Conservation (phyloP, 2,797 vertebrate genomes). For the Chelmon rostratus region DNA sequence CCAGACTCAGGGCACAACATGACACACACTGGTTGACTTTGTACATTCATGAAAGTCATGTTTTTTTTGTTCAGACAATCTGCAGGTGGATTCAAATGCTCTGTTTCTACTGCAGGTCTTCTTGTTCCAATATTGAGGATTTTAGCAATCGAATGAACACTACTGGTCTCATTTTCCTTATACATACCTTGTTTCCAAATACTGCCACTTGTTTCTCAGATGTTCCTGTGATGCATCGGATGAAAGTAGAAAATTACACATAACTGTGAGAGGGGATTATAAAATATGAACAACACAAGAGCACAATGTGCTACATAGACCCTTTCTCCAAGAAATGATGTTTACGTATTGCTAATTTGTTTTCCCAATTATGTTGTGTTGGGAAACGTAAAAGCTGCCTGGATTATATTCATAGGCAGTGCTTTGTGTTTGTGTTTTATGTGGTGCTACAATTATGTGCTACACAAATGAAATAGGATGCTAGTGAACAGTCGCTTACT, state of each 20-base stretch:
- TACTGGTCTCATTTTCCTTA: not conserved
- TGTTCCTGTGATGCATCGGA: not conserved
- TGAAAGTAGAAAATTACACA: constrained; percentile 3
- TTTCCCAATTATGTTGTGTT: not conserved
- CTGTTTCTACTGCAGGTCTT: not conserved
- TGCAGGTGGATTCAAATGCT: not conserved
- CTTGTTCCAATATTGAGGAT: not conserved
- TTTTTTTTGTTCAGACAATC: not conserved
- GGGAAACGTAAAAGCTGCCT: not conserved
- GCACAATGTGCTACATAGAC: not conserved
- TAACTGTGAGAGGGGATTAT: not conserved
- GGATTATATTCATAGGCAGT: not conserved
- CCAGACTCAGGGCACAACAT: not conserved
- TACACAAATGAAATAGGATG: not conserved
- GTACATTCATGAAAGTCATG: not conserved
- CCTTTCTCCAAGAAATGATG: not conserved
- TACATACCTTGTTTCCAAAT: not conserved
- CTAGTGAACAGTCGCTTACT: too few species aligned
- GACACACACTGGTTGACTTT: not conserved
- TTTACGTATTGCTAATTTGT: not conserved
- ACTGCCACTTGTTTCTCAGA: not conserved
- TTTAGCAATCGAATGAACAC: not conserved
- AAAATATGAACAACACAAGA: constrained; percentile 3
- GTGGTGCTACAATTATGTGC: not conserved
- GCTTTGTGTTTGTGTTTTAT: not conserved